Evolutionary conservation across 2,888 invertebrate genomes (phyloP), one percentile per base, ranked within the genome.

Genomic region (Gymnoscelis rufifasciata): DNA sequence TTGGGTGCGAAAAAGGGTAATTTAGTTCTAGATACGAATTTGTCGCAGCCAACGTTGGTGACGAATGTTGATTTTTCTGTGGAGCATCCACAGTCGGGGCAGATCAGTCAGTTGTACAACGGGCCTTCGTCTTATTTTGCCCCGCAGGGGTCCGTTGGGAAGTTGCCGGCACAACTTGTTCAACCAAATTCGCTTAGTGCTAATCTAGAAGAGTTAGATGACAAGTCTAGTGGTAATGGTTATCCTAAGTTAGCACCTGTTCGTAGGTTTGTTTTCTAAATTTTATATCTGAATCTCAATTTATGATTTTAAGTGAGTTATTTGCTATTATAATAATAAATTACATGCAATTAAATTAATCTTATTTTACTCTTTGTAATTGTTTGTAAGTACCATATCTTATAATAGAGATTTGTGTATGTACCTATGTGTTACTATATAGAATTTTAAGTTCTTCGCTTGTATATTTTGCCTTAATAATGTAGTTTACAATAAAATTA

Each of bases 41-140:
- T 63, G 48, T 54, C 60, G 29, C 57, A 59, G 26, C 60, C 66
- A 14, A 60, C 67, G 24, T 49, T 74, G 42, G 69, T 70, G 6
- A 69, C 71, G 12, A 74, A 68, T 45, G 62, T 82, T 31, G 73
- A 81, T 47, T 78, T 64, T 36, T 62, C 72, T 5, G 62, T 80
- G 12, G 67, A 77, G 40, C 78, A 80, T 50, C 68, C 77, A 1
- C 54, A 57, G 38, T 59, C 72, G 23, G 68, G 68, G 52, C 67
- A 57, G 43, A 47, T 74, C 7, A 72, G 66, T 52, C 63, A 62
- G 11, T 50, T 83, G 11, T 88, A 87, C 45, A 64, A 71, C 36
- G 87, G 86, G 0, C 84, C 83, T 4, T 83, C 84, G n/a, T 87
- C 88, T 0, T 88, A 87, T 48, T 80, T 69, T 0, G 83, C 83